Evolutionary conservation across 2,113 vertebrate species (phyloP), one percentile per base, ranked within the genome.

Genomic region (Chloroceryle aenea): DNA sequence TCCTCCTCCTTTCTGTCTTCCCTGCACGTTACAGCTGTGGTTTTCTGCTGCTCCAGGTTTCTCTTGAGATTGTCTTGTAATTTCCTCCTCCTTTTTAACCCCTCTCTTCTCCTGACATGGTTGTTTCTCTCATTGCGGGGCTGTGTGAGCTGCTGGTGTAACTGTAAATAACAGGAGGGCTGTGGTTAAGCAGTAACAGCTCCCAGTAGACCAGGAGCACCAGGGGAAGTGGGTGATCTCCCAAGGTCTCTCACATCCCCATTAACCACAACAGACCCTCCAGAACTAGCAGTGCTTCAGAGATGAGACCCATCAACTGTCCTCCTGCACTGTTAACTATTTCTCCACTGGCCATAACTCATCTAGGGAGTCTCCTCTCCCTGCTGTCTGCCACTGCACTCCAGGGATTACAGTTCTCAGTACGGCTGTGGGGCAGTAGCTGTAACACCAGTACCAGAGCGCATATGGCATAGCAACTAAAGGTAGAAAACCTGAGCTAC

Each of bases 41-140:
- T 92, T 90, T 95, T 14, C 86, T 93, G 92, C 40, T 61, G 78
- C 67, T 89, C 68, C 80, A 90, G 64, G 55, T 73, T 95, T 92
- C 91, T 90, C 61, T 84, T 74, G 73, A 85, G 83, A 78, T 64
- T 0, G 0, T n/a, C 59, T 47, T 88, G 55, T 91, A 23, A 56
- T 68, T 96, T 85, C 56, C 77, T 87, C 61, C 77, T 95, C 61
- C 66, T 78, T 74, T 90, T 92, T 64, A 91, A 95, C 66, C 64
- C 86, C 71, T 68, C 10, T 56, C 43, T 92, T 95, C 23, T 76
- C 34, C 47, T 87, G 53, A 40, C 0, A 0, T 20, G 38, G 45
- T n/a, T 0, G 0, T 38, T 59, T 26, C 32, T 68, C 45, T 83
- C 82, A 23, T 69, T 50, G 34, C 10, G 26, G 73, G 59, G 32